A percentile compares a stretch with the other conserved stretches of the same genome.
These are phyloP conservation scores for Ceraclea dissimilis DNA, from an alignment of 2,888 invertebrate species.

Conservation along the genomic window DNA sequence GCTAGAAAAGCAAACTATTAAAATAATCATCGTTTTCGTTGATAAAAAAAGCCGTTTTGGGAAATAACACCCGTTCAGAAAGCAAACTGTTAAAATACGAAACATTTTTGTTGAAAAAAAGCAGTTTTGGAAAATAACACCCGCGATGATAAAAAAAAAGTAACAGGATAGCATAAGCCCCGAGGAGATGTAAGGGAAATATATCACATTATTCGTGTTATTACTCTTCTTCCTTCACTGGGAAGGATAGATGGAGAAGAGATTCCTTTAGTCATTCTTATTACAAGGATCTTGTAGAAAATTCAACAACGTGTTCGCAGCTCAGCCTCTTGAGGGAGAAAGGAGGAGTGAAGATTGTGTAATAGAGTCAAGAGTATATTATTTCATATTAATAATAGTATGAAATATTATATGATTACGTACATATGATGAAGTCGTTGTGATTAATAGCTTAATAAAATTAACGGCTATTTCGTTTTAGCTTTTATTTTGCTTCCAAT, in stretches of 20 bases:
- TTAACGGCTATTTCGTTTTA: not conserved
- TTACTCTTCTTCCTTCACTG: not conserved
- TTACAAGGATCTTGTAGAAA: not conserved
- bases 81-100: no score
- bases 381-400: not conserved
- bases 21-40: no score
- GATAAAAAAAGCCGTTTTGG: no score
- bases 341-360: not conserved
- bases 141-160: not conserved
- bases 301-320: not conserved
- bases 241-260: not conserved
- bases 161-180: slow-evolving; percentile 2
- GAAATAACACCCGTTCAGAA: no score
- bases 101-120: no score
- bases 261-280: not conserved
- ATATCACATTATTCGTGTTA: not conserved
- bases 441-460: not conserved
- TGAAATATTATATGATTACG: not conserved
- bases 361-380: not conserved
- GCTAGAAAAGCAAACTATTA: no score
- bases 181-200: not conserved
- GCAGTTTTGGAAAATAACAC: not conserved
- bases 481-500: not conserved
- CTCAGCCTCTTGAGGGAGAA: not conserved
- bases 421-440: not conserved